Evolutionary conservation across 1,140 invertebrate species (phyloP).

Genomic region (Lanistes nyassanus): DNA sequence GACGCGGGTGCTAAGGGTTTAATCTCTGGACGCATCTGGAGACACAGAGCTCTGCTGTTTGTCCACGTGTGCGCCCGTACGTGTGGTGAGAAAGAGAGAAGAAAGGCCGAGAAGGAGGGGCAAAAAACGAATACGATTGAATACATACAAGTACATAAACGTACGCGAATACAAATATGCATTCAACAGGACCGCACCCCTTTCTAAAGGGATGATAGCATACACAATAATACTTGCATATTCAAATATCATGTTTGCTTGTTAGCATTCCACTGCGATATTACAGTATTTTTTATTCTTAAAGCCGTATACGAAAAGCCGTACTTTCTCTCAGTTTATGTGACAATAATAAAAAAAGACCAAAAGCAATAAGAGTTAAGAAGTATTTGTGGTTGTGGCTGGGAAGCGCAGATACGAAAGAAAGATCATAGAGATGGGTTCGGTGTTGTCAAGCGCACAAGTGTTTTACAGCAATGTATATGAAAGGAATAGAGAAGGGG

Average conservation of each 20-base stretch:
- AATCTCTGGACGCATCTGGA: neutral
- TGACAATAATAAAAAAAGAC: neutral
- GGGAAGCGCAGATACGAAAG: neutral
- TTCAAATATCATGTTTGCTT: neutral
- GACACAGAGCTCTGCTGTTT: neutral
- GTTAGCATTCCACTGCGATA: no score
- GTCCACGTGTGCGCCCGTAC: neutral
- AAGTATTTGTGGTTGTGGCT: neutral
- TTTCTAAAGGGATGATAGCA: no score
- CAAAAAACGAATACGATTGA: conserved; percentile 8
- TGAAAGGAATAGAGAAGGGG: neutral
- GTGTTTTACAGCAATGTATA: no score
- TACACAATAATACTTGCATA: neutral
- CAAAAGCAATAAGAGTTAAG: neutral
- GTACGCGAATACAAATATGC: neutral
- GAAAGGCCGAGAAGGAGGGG: neutral
- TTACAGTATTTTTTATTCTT: no score
- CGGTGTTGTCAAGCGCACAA: no score
- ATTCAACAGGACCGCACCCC: neutral
- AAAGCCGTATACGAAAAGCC: no score
- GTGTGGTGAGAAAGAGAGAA: neutral
- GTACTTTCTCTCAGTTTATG: no score
- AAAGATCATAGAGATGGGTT: no score
- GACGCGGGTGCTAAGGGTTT: neutral
- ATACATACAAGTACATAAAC: neutral